A percentile compares a stretch with the other conserved stretches of the same genome.
These are phyloP conservation scores for Cygnus olor DNA, from an alignment of 2,797 vertebrate species.

Conservation along the genomic window DNA sequence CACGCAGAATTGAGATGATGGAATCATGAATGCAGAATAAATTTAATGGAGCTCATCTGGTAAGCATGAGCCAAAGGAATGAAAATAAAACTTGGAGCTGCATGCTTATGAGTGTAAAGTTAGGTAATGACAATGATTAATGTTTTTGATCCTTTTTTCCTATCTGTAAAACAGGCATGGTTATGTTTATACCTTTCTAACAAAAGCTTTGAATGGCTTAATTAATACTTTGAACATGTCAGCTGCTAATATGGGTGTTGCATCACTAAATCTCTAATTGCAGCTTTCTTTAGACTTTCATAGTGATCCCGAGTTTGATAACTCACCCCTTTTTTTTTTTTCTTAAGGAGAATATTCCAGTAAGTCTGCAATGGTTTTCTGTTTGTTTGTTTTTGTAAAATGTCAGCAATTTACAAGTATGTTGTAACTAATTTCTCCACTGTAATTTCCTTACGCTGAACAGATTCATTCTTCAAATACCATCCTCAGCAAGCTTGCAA, in stretches of 20 bases:
- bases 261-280: not conserved
- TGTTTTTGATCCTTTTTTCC: not conserved
- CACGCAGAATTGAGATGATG: not conserved
- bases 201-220: not conserved
- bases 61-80: not conserved
- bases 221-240: not conserved
- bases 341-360: not conserved
- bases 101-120: not conserved
- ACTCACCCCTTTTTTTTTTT: not conserved
- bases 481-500: not conserved
- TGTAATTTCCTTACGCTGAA: conserved; percentile 4
- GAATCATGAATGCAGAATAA: not conserved
- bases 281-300: not conserved
- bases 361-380: not conserved
- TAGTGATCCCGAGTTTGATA: not conserved
- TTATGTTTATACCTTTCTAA: not conserved
- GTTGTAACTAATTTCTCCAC: not conserved
- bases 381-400: not conserved
- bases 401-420: not conserved
- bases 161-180: not conserved
- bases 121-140: not conserved
- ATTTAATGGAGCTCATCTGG: not conserved
- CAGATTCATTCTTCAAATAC: conserved; percentile 15
- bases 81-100: not conserved
- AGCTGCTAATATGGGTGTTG: not conserved